phyloP scores from a whole-genome alignment of 2,888 invertebrate genomes.

The Autographa gamma region DNA sequence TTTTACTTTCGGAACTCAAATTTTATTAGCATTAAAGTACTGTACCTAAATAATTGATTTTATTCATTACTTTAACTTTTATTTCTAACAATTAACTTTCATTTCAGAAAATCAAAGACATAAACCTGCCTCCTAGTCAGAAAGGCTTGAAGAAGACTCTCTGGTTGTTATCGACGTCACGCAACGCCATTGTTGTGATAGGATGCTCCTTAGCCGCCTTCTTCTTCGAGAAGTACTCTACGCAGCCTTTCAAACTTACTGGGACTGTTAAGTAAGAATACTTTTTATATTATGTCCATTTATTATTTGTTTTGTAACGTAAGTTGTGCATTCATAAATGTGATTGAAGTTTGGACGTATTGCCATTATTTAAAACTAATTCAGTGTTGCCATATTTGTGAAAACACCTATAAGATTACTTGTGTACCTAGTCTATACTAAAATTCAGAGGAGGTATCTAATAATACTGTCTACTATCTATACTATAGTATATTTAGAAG shows the following conservation, averaged over 20 bases:
- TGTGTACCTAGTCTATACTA: too few relatives aligned
- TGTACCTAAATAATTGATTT: not conserved
- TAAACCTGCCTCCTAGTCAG: constrained; percentile 83
- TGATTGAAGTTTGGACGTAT: not conserved
- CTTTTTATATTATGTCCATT: constrained; percentile 10
- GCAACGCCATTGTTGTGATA: constrained; percentile 95
- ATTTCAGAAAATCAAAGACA: constrained; percentile 92
- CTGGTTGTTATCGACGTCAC: constrained; percentile 94
- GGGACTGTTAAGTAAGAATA: constrained; percentile 90
- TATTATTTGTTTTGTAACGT: not conserved
- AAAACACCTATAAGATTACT: too few relatives aligned
- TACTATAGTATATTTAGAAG: too few relatives aligned
- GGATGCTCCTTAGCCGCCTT: constrained; percentile 92
- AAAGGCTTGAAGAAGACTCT: constrained; percentile 88
- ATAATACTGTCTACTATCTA: too few relatives aligned
- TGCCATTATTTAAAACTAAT: too few relatives aligned
- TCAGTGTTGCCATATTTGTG: too few relatives aligned
- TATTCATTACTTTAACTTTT: too few relatives aligned
- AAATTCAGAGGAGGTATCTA: too few relatives aligned
- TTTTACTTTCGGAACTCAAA: too few relatives aligned
- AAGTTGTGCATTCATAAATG: not conserved
- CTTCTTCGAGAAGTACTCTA: constrained; percentile 83
- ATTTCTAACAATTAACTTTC: constrained; percentile 2
- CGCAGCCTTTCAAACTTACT: constrained; percentile 92
- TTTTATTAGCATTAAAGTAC: too few relatives aligned